Evolutionary conservation across 2,888 invertebrate genomes (phyloP).

Genomic region (Noctuana brunneofusca): DNA sequence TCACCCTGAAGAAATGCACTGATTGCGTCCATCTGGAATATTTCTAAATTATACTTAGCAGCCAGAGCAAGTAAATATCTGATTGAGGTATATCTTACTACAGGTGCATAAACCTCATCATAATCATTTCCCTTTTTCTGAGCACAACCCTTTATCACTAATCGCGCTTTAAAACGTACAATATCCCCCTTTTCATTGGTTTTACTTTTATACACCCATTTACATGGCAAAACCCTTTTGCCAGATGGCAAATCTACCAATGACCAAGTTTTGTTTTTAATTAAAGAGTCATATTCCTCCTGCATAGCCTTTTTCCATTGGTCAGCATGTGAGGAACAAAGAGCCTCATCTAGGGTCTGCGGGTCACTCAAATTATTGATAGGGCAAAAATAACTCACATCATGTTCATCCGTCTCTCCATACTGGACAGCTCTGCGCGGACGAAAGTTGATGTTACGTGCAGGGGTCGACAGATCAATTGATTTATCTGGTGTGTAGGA

Average conservation of each 20-base stretch:
- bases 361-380: neutral
- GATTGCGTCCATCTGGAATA: constrained; percentile 39
- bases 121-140: constrained; percentile 35
- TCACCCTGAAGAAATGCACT: too few species aligned
- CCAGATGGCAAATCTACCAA: neutral
- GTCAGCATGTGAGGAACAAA: neutral
- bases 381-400: neutral
- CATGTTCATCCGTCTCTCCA: neutral
- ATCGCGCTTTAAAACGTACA: constrained; percentile 37
- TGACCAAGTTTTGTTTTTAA: neutral
- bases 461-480: neutral
- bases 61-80: constrained; percentile 34
- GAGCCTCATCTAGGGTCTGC: neutral
- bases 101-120: constrained; percentile 35
- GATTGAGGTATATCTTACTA: constrained; percentile 15
- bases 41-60: constrained; percentile 36
- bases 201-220: constrained; percentile 42
- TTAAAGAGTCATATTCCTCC: neutral
- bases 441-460: neutral
- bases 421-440: neutral
- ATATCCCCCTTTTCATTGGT: constrained; percentile 33
- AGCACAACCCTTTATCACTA: constrained; percentile 36
- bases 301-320: neutral
- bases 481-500: neutral
- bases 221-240: constrained; percentile 6